Base-by-base conservation (phyloP, 2,888 invertebrate genomes). In the Gibbula magus region DNA sequence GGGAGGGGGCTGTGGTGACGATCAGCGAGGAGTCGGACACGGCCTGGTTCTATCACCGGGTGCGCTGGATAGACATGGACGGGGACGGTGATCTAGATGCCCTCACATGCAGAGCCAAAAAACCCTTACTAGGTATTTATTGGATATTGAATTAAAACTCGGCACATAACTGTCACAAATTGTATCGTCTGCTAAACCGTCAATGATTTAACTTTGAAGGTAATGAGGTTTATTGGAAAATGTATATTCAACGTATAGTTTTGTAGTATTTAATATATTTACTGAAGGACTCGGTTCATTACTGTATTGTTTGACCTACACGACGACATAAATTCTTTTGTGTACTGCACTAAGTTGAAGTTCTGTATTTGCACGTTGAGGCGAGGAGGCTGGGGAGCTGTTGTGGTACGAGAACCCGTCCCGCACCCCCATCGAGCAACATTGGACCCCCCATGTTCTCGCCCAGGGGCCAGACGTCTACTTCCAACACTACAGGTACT, bases 341-440 rank as follows among this genome's bases (percentile, higher is more conserved):
- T 45, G 45, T 45, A 1, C 10, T 4, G 5, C 45, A 7, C 13
- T 45, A 7, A 45, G 13, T 13, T 29, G 16, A 1, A 8, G 25
- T 25, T 29, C 29, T 61, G 29, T 8, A 25, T 29, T 61, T 10
- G 45, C 35, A n/a, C n/a, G 22, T n/a, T 13, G 66, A 87, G 87
- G 86, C n/a, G 35, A 80, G 52, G 78, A 82, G 52, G 82, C 85
- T 32, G 84, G 86, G 35, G 82, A 89, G 78, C 79, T 90, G 29
- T 39, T 90, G 16, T 90, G 90, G 90, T 83, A 89, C 32, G 86
- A 87, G 56, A 87, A 89, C 54, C 88, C 89, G 0, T 79, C 66
- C 8, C 74, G 81, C 1, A 81, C 84, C 25, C 76, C 81, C 20
- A 78, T 86, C n/a, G 22, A 67, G 29, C 67, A 78, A 10, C 81